Evolutionary conservation across 2,888 invertebrate species (phyloP), one percentile per base, ranked within the genome.

Genomic region (Melieria picta): DNA sequence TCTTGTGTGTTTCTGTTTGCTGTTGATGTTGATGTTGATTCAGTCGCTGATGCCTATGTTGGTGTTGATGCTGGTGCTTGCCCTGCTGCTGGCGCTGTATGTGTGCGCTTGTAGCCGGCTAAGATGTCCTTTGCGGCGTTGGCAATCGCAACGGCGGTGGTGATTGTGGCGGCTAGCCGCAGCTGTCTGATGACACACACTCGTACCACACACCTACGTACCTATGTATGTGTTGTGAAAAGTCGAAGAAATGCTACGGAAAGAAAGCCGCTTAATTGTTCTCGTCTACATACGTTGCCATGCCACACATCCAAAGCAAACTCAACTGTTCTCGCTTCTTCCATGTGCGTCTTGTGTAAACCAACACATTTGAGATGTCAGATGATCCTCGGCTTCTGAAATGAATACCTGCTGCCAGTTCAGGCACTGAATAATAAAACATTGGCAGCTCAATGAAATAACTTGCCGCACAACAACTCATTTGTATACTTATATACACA

Each of bases 41-140:
- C 43, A 13, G 61, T 61, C n/a, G 9, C 42, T 48, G 60, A 4
- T 48, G 47, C 7, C 47, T n/a, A 57, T 67, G 16, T 57, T 58
- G 45, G 42, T 46, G 46, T 62, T 62, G 63, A 62, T 63, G 55
- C n/a, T 50, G 52, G 10, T 50, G 52, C 52, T 50, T n/a, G 30
- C 3, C 10, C 52, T 50, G n/a, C 52, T 50, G 52, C n/a, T 50
- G 52, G 10, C 52, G n/a, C n/a, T 50, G 52, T 50, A 11, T 11
- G 52, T 50, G 52, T 10, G 30, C 30, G 30, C 30, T 30, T 2
- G 30, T 30, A 30, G 30, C 30, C 30, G 30, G 30, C 30, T 30
- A 30, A 30, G 30, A 30, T 30, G 30, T 30, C 50, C 60, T 67
- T 50, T 50, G 67, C 45, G 60, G 52, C 50, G 30, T 60, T 16